Evolutionary conservation across 2,888 invertebrate species (phyloP), one percentile per base, ranked within the genome.

Genomic region (Polymixis lichenea): DNA sequence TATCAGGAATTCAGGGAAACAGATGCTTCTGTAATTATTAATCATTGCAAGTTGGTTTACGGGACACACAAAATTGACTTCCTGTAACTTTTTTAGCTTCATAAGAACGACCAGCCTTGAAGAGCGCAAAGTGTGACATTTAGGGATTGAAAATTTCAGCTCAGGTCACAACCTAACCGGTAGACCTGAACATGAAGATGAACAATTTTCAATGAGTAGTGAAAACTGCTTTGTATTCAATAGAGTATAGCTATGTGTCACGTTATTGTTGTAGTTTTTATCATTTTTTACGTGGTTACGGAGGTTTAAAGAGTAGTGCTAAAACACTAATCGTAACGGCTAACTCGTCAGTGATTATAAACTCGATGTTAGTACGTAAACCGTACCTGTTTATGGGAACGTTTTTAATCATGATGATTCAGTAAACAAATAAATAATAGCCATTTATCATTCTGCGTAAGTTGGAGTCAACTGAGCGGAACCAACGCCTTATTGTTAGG

Each of bases 401-500:
- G 61, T 62, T 71, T 68, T 62, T 43, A 84, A 84, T 79, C 70
- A 72, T 46, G 56, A 84, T 86, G 68, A 79, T 84, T 84, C 68
- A 78, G 62, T 70, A 68, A 72, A 76, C 61, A 78, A 74, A 86
- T 84, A 84, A 83, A 83, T 84, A 78, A 79, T 69, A 46, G 46
- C 28, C 49, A 70, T 84, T 72, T 84, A 78, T 74, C 68, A 84
- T 72, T 74, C 56, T 71, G 71, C 71, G 49, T 83, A 83, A 79
- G 80, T 79, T 74, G 55, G 53, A 77, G 62, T 72, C 71, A 83
- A 79, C 84, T 66, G 51, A 79, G 81, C 64, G 67, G 6, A 64
- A 73, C 73, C 49, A 65, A 70, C 64, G 78, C 75, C 51, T 68
- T 76, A 75, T 68, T 76, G 53, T 77, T 62, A 66, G 60, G 51